These are phyloP conservation scores for Willisornis vidua DNA, from an alignment of 2,113 vertebrate genomes.

Conservation along the genomic window DNA sequence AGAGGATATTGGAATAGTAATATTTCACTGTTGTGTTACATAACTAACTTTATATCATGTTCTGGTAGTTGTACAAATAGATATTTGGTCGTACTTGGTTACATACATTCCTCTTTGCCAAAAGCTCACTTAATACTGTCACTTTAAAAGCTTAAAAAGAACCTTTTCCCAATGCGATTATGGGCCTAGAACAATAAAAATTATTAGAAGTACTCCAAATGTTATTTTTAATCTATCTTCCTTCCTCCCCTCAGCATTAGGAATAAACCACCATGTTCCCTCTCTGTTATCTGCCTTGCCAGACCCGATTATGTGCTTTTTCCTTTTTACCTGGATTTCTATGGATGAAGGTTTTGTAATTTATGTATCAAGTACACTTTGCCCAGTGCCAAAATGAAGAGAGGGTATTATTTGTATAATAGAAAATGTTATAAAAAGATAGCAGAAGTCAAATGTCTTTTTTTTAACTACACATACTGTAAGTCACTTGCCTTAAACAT, in stretches of 20 bases:
- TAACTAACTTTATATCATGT: background rate
- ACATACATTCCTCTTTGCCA: background rate
- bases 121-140: background rate
- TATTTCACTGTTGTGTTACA: background rate
- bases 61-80: background rate
- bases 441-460: background rate
- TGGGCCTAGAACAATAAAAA: background rate
- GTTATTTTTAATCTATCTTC: background rate
- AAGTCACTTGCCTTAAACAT: background rate
- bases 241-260: background rate
- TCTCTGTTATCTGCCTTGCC: background rate
- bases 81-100: background rate
- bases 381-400: background rate
- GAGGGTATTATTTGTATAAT: background rate
- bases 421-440: background rate
- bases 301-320: background rate
- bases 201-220: background rate
- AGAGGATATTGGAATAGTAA: background rate
- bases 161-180: background rate
- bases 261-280: background rate
- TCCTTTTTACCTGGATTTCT: background rate
- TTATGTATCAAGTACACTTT: background rate
- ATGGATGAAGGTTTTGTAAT: background rate
- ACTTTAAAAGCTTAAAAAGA: background rate
- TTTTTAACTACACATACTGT: rapidly evolving